Base-by-base conservation (phyloP, 2,888 invertebrate genomes). In the Watsonalla cultraria region DNA sequence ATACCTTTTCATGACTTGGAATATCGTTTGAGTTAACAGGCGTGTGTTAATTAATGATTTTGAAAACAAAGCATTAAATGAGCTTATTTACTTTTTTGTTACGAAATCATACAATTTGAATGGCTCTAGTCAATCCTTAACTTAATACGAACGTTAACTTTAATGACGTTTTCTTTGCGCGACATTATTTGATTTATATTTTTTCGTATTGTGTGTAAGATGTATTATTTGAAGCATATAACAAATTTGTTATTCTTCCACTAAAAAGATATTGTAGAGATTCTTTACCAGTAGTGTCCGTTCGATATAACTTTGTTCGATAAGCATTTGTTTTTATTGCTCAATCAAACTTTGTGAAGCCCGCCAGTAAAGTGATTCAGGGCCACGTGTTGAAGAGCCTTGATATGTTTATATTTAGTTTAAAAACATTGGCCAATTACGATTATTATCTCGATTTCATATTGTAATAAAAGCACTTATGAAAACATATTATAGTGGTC, bases 281-380 rank as follows among this genome's bases (percentile, higher is more conserved):
- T 37, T 37, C 7, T 37, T 5, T 7, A 7, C n/a, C n/a, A 35
- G 7, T 46, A 46, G 5, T 6, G 37, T 46, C 34, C 1, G 11
- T n/a, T n/a, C n/a, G n/a, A n/a, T n/a, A n/a, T 4, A 34, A 13
- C 35, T 47, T 34, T 47, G 13, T n/a, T 34, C 33, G 33, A 47
- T 47, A 47, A 47, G 34, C 33, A 34, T n/a, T 37, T 42, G 47
- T 51, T 35, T 14, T 34, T 46, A 49, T 51, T 54, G 51, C 47
- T 47, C 33, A 47, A 47, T 47, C 47, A 33, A 47, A 47, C 47
- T 47, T 47, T 47, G 47, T 34, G n/a, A 47, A 33, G 47, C 34
- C 47, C n/a, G 47, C n/a, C 33, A 11, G 47, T 47, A 47, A 47
- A 47, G 47, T 47, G 47, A 47, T 47, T 47, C 47, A 47, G 47